Percentiles rank a stretch among this genome's conserved stretches.
Evolutionary conservation across 2,888 invertebrate genomes (phyloP).

Genomic region (Drosophila demipolita): DNA sequence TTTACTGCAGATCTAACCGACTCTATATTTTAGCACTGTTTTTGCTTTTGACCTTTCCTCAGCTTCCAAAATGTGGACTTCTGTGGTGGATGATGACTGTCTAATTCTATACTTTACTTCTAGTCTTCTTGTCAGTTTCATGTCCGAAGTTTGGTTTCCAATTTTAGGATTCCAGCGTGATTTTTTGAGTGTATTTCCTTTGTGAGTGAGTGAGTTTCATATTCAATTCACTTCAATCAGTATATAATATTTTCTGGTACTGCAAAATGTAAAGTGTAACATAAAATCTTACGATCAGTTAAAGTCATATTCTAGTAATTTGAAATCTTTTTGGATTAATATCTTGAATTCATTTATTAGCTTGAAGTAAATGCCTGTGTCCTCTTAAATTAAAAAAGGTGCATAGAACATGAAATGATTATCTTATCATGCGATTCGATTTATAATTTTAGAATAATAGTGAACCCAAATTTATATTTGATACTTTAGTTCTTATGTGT

Average conservation of each 20-base stretch:
- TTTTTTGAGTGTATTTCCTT: too few relatives aligned
- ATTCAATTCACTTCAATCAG: neutral
- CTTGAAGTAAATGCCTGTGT: conserved; percentile 29
- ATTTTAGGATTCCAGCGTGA: too few relatives aligned
- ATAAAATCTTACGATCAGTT: neutral
- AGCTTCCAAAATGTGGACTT: too few relatives aligned
- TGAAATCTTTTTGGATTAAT: conserved; percentile 9
- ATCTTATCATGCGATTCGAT: conserved; percentile 13
- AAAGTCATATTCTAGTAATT: neutral
- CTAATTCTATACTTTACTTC: too few relatives aligned
- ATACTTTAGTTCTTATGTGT: neutral
- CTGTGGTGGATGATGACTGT: too few relatives aligned
- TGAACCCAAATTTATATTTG: conserved; percentile 27
- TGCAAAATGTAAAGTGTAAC: too few relatives aligned
- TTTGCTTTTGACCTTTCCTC: too few relatives aligned
- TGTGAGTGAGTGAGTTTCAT: too few relatives aligned
- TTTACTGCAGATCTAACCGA: neutral
- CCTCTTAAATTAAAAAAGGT: conserved; percentile 33
- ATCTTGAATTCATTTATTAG: conserved; percentile 38
- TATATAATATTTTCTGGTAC: neutral
- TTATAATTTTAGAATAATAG: conserved; percentile 12
- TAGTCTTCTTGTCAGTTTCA: too few relatives aligned
- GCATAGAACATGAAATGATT: conserved; percentile 26
- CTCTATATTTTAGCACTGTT: too few relatives aligned
- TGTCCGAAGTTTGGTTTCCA: too few relatives aligned